Base-by-base conservation (phyloP, 1,140 invertebrate genomes). In the Cotesia chilonis region DNA sequence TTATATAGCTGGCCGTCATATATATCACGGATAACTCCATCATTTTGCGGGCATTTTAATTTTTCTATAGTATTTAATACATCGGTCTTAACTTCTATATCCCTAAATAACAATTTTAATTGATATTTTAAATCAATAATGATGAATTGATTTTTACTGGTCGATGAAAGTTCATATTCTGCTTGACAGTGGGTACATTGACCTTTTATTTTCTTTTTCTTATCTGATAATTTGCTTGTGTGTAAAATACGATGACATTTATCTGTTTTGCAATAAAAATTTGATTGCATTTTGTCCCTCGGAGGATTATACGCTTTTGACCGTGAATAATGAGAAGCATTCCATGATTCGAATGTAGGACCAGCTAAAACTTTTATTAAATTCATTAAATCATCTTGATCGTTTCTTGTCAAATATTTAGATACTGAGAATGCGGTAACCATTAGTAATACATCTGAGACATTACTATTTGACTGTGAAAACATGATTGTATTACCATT, bases 281-380 rank as follows among this genome's bases (percentile, higher is more conserved):
- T 55, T 7, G 36, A 38, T 36, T n/a, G 68, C 41, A 71, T 64
- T 66, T 74, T 74, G 41, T 71, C 14, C 4, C 51, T 12, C 4
- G 69, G 64, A 68, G 70, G 69, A 68, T 74, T 64, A 36, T 65
- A 74, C 12, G 52, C 52, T 68, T 71, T 72, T 5, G 64, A 36
- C 20, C 71, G 51, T 66, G 75, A 5, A 70, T 73, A 70, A 54
- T 73, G 38, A 5, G 72, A 63, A 38, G 51, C 52, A 55, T 67
- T 72, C 71, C 71, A 72, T 9, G 63, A 66, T 65, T 65, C 12
- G 14, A 72, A 72, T 0, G 65, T 36, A n/a, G 61, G 61, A 10
- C 70, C 51, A 57, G 70, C 70, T 60, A 72, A 7, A 17, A 68
- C 28, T 35, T 72, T 72, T n/a, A 72, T 52, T 3, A 72, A 36